These are phyloP conservation scores for Crotalus helleri DNA, from an alignment of 2,113 vertebrate species.

Conservation along the genomic window DNA sequence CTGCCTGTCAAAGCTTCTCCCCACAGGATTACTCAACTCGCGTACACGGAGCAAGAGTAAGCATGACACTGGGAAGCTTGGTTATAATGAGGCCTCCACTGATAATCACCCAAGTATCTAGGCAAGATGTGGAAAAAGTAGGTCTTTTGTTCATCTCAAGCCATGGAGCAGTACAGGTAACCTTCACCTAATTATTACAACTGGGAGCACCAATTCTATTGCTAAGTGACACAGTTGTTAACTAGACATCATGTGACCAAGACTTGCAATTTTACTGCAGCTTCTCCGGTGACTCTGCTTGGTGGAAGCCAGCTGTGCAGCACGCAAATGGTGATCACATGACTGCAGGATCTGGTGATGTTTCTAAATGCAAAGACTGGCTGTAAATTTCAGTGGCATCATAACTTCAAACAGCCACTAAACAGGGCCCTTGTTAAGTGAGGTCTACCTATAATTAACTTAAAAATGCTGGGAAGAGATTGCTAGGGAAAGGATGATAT, in stretches of 20 bases:
- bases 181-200: neutral
- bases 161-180: neutral
- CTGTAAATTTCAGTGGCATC: neutral
- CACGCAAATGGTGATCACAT: neutral
- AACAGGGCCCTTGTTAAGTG: neutral
- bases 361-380: neutral
- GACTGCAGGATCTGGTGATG: neutral
- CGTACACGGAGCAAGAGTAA: neutral
- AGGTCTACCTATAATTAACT: neutral
- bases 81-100: no score
- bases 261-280: neutral
- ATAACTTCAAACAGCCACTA: neutral
- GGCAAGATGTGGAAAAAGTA: neutral
- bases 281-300: neutral
- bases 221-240: neutral
- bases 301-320: neutral
- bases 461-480: neutral
- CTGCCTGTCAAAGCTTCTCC: neutral
- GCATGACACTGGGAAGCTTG: no score
- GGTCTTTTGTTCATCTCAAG: neutral
- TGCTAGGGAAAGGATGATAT: neutral
- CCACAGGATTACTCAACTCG: neutral
- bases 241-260: neutral
- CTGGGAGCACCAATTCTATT: neutral
- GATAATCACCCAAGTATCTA: neutral